Percentiles rank a stretch among this genome's conserved stretches.
phyloP scores from a whole-genome alignment of 2,888 invertebrate species.

The Prosapia bicincta region DNA sequence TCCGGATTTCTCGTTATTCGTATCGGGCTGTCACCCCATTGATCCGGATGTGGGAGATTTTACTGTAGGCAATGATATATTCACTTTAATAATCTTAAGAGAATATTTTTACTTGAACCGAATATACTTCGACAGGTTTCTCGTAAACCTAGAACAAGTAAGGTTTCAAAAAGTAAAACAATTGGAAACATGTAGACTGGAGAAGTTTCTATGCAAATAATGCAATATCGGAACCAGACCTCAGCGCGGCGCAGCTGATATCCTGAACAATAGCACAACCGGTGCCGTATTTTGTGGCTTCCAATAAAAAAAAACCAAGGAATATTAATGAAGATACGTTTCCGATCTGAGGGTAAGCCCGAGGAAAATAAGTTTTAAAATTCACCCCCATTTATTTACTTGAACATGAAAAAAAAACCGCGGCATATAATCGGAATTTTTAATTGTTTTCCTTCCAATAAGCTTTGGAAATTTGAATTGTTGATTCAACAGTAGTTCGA shows the following conservation, averaged over 20 bases:
- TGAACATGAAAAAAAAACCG: not conserved
- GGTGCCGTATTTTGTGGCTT: not conserved
- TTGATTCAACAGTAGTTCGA: conserved; percentile 20
- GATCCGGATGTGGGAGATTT: too few species aligned
- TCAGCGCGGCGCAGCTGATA: not conserved
- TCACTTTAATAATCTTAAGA: too few species aligned
- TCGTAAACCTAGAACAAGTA: too few species aligned
- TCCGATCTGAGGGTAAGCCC: not conserved
- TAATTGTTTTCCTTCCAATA: not conserved
- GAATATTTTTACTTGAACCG: too few species aligned
- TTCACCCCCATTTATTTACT: not conserved
- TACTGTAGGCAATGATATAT: too few species aligned
- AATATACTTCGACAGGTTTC: too few species aligned
- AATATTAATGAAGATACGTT: not conserved
- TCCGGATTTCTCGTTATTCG: too few species aligned
- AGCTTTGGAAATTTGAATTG: conserved; percentile 17
- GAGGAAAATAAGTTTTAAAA: not conserved
- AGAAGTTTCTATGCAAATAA: not conserved
- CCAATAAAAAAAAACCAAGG: not conserved
- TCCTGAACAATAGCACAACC: too few species aligned
- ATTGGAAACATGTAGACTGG: not conserved
- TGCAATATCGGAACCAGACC: not conserved
- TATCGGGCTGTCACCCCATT: too few species aligned
- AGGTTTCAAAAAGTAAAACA: too few species aligned
- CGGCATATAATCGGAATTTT: not conserved